Evolutionary conservation across 1,140 invertebrate genomes (phyloP).

Genomic region (Elysia chlorotica): DNA sequence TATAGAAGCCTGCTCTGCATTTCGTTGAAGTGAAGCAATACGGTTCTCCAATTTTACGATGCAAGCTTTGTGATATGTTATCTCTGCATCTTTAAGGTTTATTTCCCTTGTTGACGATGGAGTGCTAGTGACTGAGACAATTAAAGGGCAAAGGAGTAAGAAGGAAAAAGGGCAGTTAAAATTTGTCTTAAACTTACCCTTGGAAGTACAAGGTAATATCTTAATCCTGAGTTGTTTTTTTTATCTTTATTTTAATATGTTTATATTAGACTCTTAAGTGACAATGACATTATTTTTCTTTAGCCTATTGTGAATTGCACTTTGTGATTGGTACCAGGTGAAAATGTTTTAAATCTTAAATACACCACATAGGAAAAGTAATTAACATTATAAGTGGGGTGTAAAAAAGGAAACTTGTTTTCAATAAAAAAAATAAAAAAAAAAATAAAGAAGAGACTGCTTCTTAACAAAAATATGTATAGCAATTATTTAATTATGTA

Average conservation of each 20-base stretch:
- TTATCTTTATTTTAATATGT: neutral
- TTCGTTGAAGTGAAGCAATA: neutral
- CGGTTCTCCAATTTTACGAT: conserved; percentile 1
- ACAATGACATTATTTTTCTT: no score
- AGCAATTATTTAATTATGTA: neutral
- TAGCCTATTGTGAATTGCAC: no score
- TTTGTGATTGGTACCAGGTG: no score
- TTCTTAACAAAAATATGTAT: neutral
- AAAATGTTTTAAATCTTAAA: no score
- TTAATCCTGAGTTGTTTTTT: neutral
- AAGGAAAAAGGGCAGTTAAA: neutral
- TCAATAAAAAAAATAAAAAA: neutral
- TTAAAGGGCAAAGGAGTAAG: no score
- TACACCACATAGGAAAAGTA: no score
- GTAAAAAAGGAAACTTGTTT: no score
- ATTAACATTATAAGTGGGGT: no score
- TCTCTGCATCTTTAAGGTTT: neutral
- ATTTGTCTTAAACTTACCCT: neutral
- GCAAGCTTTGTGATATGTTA: neutral
- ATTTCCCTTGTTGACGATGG: neutral
- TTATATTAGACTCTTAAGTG: neutral
- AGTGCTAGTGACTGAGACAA: neutral
- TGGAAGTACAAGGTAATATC: no score
- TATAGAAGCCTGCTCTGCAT: neutral
- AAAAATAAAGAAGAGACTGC: neutral